Conservation (phyloP, 2,797 vertebrate genomes). For the Thamnophis elegans region DNA sequence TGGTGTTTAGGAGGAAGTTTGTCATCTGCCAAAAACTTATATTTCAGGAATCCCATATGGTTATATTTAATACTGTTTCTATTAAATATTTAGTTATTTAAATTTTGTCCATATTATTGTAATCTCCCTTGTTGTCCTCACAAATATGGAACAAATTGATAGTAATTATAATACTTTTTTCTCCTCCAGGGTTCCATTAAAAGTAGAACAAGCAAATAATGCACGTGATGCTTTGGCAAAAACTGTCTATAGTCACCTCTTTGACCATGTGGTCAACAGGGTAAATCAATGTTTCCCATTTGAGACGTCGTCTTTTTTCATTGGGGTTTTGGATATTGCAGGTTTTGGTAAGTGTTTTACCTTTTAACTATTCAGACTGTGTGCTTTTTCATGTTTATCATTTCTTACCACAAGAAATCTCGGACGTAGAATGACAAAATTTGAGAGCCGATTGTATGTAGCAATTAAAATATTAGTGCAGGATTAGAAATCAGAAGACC, state of each 20-base stretch:
- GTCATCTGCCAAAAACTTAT: background rate
- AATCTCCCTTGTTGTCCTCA: background rate
- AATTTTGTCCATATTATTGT: background rate
- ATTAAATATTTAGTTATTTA: background rate
- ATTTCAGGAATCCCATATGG: background rate
- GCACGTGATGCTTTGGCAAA: constrained; percentile 94
- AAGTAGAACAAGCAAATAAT: constrained; percentile 95
- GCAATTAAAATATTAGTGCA: background rate
- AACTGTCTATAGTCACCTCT: constrained; percentile 92
- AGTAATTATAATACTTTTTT: background rate
- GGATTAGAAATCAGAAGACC: background rate
- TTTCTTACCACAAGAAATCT: background rate
- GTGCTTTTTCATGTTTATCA: background rate
- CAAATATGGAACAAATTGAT: background rate
- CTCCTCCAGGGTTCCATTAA: constrained; percentile 86
- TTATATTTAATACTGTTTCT: background rate
- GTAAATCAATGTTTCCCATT: constrained; percentile 98
- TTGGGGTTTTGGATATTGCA: constrained; percentile 96
- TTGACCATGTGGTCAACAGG: constrained; percentile 95
- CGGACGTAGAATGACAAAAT: background rate
- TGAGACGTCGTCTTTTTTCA: constrained; percentile 89
- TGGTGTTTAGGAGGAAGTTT: background rate
- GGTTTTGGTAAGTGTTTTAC: constrained; percentile 83
- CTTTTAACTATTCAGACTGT: background rate
- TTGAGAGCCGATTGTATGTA: background rate